Evolutionary conservation across 2,888 invertebrate genomes (phyloP), one percentile per base, ranked within the genome.

Genomic region (Bimastos eiseni): DNA sequence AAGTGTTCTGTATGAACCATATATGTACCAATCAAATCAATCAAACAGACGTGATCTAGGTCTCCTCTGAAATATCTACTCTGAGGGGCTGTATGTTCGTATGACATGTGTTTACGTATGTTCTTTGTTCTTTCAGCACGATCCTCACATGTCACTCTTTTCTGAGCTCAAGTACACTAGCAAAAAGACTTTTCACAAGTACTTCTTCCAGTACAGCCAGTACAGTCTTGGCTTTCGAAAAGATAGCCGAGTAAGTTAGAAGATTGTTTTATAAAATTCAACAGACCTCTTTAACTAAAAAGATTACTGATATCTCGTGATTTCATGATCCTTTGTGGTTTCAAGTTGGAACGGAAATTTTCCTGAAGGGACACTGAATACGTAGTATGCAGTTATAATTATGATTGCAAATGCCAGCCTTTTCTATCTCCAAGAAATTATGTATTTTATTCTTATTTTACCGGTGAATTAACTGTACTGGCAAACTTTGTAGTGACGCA

Each of bases 201-300:
- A 96, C 93, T 96, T 97, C 94, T 97, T 98, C 94, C 97, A 98
- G 94, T 96, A 98, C 93, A 97, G 96, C 91, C 97, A 97, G 94
- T 96, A 97, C 0, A 97, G 96, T 93, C 96, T 98, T 89, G 96
- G 96, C 94, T 96, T 97, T 95, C 97, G 97, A 95, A 97, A 98
- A 95, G 97, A 98, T 95, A 96, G 96, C 92, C 96, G 95, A 93
- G 96, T 97, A 86, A 13, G 86, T 21, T 36, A 33, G 49, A 41
- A 41, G 41, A 1, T n/a, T n/a, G 15, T n/a, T 70, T n/a, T 70
- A 30, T 3, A n/a, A n/a, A n/a, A 70, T 30, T 8, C 70, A 70
- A 70, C 70, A 70, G 13, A 70, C n/a, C 11, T 1, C n/a, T 13
- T 6, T 6, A n/a, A 70, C 8, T 70, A 30, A 70, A 70, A 30